A percentile compares a stretch with the other conserved stretches of the same genome.
These are phyloP conservation scores for Sebastes flavidus DNA, from an alignment of 2,797 vertebrate genomes.

Conservation along the genomic window DNA sequence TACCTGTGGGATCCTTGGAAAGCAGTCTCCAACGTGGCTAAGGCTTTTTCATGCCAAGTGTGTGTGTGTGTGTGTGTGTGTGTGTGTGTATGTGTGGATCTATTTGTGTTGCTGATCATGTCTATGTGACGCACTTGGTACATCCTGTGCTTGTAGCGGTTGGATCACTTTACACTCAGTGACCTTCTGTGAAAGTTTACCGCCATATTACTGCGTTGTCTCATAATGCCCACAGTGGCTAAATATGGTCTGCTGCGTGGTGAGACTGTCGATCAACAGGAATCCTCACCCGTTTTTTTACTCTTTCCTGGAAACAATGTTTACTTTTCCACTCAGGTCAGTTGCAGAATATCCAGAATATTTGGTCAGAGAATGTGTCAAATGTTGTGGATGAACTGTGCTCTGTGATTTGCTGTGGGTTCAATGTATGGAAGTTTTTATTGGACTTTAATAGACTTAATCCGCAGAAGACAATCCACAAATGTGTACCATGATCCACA, in stretches of 20 bases:
- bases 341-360: background rate
- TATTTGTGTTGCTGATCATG: conserved; percentile 36
- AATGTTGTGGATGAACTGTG: background rate
- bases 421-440: too few relatives aligned
- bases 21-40: background rate
- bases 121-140: conserved; percentile 38
- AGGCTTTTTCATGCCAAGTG: background rate
- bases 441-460: too few relatives aligned
- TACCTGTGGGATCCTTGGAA: conserved; percentile 9
- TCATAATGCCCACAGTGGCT: background rate
- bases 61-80: background rate
- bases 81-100: background rate
- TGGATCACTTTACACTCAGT: conserved; percentile 28
- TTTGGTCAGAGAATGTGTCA: background rate
- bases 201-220: background rate
- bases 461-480: too few relatives aligned
- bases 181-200: conserved; percentile 18
- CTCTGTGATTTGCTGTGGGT: background rate
- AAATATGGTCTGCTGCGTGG: conserved; percentile 1
- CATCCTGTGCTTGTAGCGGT: conserved; percentile 38
- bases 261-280: background rate
- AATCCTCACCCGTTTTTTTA: background rate
- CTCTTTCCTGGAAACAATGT: background rate
- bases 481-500: too few relatives aligned
- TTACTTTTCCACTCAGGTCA: conserved; percentile 11